Evolutionary conservation across 2,797 vertebrate species (phyloP), one percentile per base, ranked within the genome.

Genomic region (Coilia nasus): DNA sequence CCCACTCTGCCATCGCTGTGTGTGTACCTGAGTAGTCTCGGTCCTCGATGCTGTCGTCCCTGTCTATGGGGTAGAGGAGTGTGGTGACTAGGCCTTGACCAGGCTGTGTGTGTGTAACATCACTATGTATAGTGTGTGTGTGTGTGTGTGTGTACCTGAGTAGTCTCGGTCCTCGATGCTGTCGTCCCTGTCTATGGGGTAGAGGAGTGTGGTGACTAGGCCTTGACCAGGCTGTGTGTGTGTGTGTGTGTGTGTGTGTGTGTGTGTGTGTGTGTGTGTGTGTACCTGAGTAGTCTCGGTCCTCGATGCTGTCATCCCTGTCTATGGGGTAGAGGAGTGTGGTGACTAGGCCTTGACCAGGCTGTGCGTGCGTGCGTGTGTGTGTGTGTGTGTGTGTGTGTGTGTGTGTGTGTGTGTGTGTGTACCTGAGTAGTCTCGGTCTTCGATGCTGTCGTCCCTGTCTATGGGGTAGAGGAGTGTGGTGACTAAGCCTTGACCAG

Each of bases 41-140:
- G 83, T 99, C 98, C 5, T 99, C 98, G 0, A 84, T 87, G 3
- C 95, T 96, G 89, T 97, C 97, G 89, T 99, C 98, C 86, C 97
- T 91, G 87, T 99, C 98, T n/a, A 99, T 97, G 0, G 97, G 89
- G 88, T 96, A 96, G 67, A 99, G 96, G 85, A 99, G 93, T 2
- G 97, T 97, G 31, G 96, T 97, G 83, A 99, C 97, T 31, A 99
- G 96, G 78, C 98, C 98, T 92, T 99, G 98, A 88, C 95, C 98
- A 71, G 98, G 98, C 93, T 99, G 98, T 60, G 50, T 60, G 5
- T 44, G 82, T 64, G 57, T 83, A n/a, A n/a, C n/a, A n/a, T n/a
- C n/a, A n/a, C n/a, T n/a, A n/a, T n/a, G n/a, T n/a, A n/a, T n/a
- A n/a, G 82, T 83, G 23, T 64, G 82, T 64, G 57, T 83, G 82